Conservation (phyloP, 2,797 vertebrate genomes). For the Arnoldichthys spilopterus region DNA sequence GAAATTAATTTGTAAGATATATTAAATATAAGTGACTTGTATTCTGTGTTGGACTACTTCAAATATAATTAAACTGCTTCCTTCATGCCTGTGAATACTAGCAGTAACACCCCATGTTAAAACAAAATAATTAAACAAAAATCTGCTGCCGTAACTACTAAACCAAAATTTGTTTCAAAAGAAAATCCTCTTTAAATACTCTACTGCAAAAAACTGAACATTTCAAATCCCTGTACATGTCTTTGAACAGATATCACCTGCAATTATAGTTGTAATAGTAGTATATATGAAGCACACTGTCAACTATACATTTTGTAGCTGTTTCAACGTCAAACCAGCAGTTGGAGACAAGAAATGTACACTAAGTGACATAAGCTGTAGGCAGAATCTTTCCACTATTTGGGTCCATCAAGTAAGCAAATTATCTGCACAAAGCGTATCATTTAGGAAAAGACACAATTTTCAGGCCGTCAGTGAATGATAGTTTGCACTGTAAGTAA, state of each 20-base stretch:
- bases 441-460: constrained; percentile 64
- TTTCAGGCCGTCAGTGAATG: constrained; percentile 63
- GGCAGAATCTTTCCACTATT: constrained; percentile 45
- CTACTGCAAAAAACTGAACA: neutral
- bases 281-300: constrained; percentile 15
- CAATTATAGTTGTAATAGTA: neutral
- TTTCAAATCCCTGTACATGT: neutral
- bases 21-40: neutral
- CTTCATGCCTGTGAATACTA: neutral
- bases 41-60: too few relatives aligned
- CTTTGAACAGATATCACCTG: neutral
- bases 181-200: neutral
- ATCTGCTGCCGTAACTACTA: neutral
- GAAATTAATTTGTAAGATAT: neutral
- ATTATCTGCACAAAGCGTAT: constrained; percentile 69
- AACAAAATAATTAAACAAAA: too few relatives aligned
- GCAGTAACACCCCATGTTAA: too few relatives aligned
- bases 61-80: too few relatives aligned
- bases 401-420: constrained; percentile 64
- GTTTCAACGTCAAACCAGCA: constrained; percentile 26
- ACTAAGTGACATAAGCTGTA: constrained; percentile 48
- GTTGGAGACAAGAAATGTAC: constrained; percentile 48
- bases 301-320: constrained; percentile 16
- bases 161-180: neutral
- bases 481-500: constrained; percentile 74